Evolutionary conservation across 2,888 invertebrate species (phyloP).

Genomic region (Tiphia femorata): DNA sequence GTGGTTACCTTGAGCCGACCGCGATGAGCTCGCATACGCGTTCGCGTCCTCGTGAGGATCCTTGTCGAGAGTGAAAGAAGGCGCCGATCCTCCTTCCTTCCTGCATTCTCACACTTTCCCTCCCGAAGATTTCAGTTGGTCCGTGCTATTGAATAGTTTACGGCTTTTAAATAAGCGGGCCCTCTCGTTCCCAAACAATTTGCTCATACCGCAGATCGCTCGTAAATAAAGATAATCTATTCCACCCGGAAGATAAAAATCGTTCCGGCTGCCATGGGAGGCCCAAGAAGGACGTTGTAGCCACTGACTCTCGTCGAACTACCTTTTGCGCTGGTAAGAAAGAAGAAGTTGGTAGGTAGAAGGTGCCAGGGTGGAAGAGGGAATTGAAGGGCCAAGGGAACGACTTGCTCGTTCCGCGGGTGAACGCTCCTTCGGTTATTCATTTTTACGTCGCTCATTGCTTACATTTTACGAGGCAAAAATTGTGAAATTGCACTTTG

Average conservation of each 20-base stretch:
- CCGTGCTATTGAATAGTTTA: constrained; percentile 63
- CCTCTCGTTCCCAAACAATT: constrained; percentile 66
- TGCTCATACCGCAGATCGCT: constrained; percentile 65
- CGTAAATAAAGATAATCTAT: constrained; percentile 69
- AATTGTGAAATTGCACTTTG: constrained; percentile 68
- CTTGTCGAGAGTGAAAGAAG: neutral
- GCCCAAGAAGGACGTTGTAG: constrained; percentile 10
- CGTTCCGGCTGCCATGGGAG: constrained; percentile 33
- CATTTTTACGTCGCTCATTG: constrained; percentile 67
- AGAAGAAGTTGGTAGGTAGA: constrained; percentile 2
- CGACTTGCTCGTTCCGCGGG: constrained; percentile 51
- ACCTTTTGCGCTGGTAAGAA: constrained; percentile 18
- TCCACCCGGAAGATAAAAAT: constrained; percentile 69
- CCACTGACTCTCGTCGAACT: constrained; percentile 22
- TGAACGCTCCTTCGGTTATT: constrained; percentile 66
- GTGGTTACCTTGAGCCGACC: constrained; percentile 10
- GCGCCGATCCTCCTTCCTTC: neutral
- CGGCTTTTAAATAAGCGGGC: constrained; percentile 67
- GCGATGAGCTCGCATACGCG: neutral
- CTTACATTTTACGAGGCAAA: constrained; percentile 67
- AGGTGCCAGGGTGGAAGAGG: constrained; percentile 12
- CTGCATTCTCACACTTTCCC: constrained; percentile 7
- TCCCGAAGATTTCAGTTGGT: constrained; percentile 15
- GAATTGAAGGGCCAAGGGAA: constrained; percentile 11
- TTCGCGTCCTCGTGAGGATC: neutral